Base-by-base conservation (phyloP, 1,140 invertebrate genomes). In the Phthorimaea operculella region DNA sequence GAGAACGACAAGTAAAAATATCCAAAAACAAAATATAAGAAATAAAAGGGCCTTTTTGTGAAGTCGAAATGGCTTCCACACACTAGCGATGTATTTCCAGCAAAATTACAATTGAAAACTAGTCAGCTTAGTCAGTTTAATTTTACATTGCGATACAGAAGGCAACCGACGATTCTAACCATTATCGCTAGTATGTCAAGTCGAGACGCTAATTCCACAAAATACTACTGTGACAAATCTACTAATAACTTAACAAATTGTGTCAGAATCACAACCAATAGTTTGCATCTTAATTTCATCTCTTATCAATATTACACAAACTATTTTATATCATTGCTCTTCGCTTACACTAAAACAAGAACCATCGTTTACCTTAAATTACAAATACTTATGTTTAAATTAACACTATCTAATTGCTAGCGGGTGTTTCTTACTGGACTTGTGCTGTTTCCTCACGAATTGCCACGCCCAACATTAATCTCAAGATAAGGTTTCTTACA, bases 251-350 rank as follows among this genome's bases (percentile, higher is more conserved):
- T 80, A 85, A 85, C 81, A 83, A 82, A 84, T 85, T 85, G 82
- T 85, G 82, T 85, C 76, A 68, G 77, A 83, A 83, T 85, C 82
- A 85, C 82, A 85, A 85, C 82, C 82, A 82, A 85, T 85, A 83
- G 79, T 85, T 83, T 84, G 81, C 81, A 83, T 84, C 75, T 81
- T 84, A 82, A 80, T 81, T 84, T 84, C 76, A 75, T 81, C 68
- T 79, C 79, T 80, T 80, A 81, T 74, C 65, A 79, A 78, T 80
- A 82, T 83, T 80, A 83, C 76, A 84, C 79, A 81, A 84, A 83
- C 78, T 84, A 84, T 79, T 79, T 79, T 79, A 80, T 83, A 81
- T 77, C 81, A 84, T 85, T 83, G 79, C 81, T 85, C 79, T 84
- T 83, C 76, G 68, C 79, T 85, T 85, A 85, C 51, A 59, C 82